phyloP scores from a whole-genome alignment of 1,140 invertebrate species.

The Papilio xuthus region DNA sequence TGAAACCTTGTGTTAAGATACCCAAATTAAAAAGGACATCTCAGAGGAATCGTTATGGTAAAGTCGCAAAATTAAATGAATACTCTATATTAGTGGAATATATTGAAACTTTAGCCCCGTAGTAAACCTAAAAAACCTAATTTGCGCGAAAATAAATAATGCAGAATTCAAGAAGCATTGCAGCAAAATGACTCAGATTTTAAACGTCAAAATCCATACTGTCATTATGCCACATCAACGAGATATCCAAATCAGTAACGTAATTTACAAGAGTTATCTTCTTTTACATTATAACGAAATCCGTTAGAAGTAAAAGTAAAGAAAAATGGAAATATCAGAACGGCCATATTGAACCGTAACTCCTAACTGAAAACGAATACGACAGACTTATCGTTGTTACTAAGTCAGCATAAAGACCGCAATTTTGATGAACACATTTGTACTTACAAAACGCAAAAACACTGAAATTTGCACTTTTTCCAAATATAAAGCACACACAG shows the following conservation, averaged over 20 bases:
- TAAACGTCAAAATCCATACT: constrained; percentile 76
- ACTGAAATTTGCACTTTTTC: constrained; percentile 69
- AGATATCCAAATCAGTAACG: constrained; percentile 47
- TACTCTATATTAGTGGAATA: background rate
- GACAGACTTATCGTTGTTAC: constrained; percentile 43
- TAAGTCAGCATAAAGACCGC: background rate
- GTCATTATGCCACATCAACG: constrained; percentile 79
- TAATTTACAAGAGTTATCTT: constrained; percentile 16
- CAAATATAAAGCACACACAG: constrained; percentile 71
- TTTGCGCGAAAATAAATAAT: constrained; percentile 57
- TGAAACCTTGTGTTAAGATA: background rate
- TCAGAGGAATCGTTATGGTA: background rate
- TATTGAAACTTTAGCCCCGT: background rate
- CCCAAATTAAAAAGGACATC: background rate
- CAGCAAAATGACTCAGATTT: constrained; percentile 74
- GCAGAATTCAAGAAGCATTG: constrained; percentile 47
- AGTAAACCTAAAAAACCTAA: constrained; percentile 32
- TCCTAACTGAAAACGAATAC: constrained; percentile 50
- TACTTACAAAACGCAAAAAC: constrained; percentile 75
- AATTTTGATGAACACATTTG: constrained; percentile 37
- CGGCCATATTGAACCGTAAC: constrained; percentile 78
- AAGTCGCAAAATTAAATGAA: background rate
- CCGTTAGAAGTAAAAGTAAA: constrained; percentile 39
- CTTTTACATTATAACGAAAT: constrained; percentile 11
- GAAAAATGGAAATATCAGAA: constrained; percentile 65